A percentile compares a stretch with the other conserved stretches of the same genome.
phyloP scores from a whole-genome alignment of 2,888 invertebrate species.

The Polymixis flavicincta region DNA sequence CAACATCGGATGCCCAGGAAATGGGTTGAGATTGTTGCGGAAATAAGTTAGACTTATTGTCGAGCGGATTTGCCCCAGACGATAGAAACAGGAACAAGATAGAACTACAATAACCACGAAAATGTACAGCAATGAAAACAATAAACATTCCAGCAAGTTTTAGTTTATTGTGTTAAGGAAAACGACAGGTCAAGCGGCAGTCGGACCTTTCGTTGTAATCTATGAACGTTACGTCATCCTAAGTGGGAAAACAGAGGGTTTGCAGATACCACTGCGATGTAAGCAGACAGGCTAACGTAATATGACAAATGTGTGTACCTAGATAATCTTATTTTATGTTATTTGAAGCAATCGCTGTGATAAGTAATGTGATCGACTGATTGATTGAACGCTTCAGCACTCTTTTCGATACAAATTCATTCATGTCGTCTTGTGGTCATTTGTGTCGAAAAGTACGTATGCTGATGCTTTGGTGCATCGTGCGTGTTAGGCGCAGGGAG shows the following conservation, averaged over 20 bases:
- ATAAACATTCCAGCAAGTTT: slow-evolving; percentile 21
- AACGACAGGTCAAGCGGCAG: slow-evolving; percentile 34
- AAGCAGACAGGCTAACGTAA: slow-evolving; percentile 42
- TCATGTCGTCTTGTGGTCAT: too few species aligned
- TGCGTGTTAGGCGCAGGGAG: slow-evolving; percentile 55
- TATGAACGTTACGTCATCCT: slow-evolving; percentile 33
- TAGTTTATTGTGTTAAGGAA: slow-evolving; percentile 38
- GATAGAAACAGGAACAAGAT: slow-evolving; percentile 4
- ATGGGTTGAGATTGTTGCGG: background rate
- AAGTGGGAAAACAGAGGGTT: slow-evolving; percentile 42
- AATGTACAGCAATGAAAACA: slow-evolving; percentile 9
- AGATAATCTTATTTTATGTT: slow-evolving; percentile 35
- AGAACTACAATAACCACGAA: slow-evolving; percentile 13
- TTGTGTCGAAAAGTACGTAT: slow-evolving; percentile 51
- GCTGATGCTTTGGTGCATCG: slow-evolving; percentile 35
- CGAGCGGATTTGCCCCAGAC: slow-evolving; percentile 6
- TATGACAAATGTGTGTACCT: slow-evolving; percentile 42
- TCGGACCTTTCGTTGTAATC: slow-evolving; percentile 35
- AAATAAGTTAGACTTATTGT: background rate
- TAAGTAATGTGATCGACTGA: slow-evolving; percentile 46
- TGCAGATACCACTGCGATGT: slow-evolving; percentile 29
- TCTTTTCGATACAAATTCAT: too few species aligned
- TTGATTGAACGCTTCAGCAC: too few species aligned
- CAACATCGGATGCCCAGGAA: background rate
- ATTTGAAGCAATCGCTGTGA: slow-evolving; percentile 31